Percentiles rank a stretch among this genome's conserved stretches.
These are phyloP conservation scores for Stenopsyche tienmushanensis DNA, from an alignment of 1,140 invertebrate genomes.

Conservation along the genomic window DNA sequence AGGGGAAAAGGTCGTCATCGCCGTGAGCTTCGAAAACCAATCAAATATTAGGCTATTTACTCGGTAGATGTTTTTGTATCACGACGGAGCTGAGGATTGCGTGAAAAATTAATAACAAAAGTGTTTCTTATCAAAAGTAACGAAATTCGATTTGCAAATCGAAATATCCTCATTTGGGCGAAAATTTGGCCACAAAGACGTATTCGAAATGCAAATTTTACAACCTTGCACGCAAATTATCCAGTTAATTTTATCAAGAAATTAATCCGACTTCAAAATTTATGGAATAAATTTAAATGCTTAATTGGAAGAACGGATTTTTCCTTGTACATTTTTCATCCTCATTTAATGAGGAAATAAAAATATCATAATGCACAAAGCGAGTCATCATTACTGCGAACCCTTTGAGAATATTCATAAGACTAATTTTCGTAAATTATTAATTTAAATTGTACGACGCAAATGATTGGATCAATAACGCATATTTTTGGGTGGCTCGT, in stretches of 20 bases:
- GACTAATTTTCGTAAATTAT: background rate
- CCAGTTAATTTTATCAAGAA: conserved; percentile 18
- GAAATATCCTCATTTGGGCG: conserved; percentile 3
- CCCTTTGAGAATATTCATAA: background rate
- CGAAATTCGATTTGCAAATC: conserved; percentile 23
- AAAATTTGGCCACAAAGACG: conserved; percentile 18
- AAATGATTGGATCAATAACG: too few relatives aligned
- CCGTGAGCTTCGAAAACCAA: too few relatives aligned
- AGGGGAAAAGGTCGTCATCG: too few relatives aligned
- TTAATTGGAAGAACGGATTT: too few relatives aligned
- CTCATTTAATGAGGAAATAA: background rate
- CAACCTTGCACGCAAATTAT: conserved; percentile 21
- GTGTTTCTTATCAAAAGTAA: background rate
- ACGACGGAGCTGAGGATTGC: too few relatives aligned
- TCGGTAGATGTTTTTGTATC: too few relatives aligned
- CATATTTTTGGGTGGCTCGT: too few relatives aligned
- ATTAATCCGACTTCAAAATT: conserved; percentile 3
- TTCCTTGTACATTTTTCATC: too few relatives aligned
- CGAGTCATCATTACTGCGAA: background rate
- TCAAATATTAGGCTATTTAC: too few relatives aligned
- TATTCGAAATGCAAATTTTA: conserved; percentile 11
- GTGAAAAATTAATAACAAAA: too few relatives aligned
- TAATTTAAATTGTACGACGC: background rate
- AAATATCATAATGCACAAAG: background rate
- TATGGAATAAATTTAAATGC: conserved; percentile 18